Evolutionary conservation across 92 coral and sea anemone genomes (phyloP).

Genomic region (Nematostella vectensis): DNA sequence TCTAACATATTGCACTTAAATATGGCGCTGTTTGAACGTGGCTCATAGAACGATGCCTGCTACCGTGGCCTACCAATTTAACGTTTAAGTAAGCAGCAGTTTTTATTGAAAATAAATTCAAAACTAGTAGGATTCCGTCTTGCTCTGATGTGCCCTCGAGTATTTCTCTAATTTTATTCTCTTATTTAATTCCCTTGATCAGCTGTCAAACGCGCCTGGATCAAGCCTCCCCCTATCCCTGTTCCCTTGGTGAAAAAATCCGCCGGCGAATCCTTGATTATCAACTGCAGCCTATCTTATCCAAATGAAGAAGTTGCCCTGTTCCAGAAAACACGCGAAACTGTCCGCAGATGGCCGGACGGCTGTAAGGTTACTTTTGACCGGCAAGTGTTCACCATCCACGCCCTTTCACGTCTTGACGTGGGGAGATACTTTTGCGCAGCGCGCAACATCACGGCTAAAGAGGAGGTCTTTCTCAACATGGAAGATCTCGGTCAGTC

Average conservation of each 20-base stretch:
- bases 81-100: too few relatives aligned
- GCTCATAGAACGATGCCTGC: too few relatives aligned
- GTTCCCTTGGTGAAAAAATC: not conserved
- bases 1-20: too few relatives aligned
- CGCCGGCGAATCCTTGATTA: conserved; percentile 24
- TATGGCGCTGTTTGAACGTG: too few relatives aligned
- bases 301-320: conserved; percentile 36
- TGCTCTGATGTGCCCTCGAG: too few relatives aligned
- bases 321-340: conserved; percentile 5
- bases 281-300: conserved; percentile 46
- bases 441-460: conserved; percentile 19
- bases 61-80: too few relatives aligned
- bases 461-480: conserved; percentile 14
- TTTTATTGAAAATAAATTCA: too few relatives aligned
- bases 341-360: conserved; percentile 25
- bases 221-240: not conserved
- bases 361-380: conserved; percentile 42
- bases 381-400: conserved; percentile 58
- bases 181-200: too few relatives aligned
- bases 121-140: too few relatives aligned
- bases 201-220: conserved; percentile 14
- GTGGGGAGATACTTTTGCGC: conserved; percentile 47
- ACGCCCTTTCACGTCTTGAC: conserved; percentile 40
- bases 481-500: too few relatives aligned
- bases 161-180: too few relatives aligned